A percentile compares a stretch with the other conserved stretches of the same genome.
Conservation (phyloP, 2,113 vertebrate genomes). For the Phylloscopus trochiloides region DNA sequence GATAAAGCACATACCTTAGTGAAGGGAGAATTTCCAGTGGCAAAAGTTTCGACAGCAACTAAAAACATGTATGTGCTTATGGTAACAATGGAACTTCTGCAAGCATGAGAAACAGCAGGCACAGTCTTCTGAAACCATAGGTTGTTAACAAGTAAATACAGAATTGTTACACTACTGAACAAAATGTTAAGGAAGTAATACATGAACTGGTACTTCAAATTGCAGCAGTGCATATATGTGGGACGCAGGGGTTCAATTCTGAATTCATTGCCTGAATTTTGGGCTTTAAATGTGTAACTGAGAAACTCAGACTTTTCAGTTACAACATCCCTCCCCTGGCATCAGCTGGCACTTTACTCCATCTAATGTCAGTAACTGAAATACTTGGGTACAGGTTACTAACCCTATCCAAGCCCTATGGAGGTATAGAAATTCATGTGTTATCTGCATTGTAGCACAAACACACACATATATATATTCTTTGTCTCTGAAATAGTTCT, state of each 20-base stretch:
- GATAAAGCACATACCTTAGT: background rate
- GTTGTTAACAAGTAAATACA: background rate
- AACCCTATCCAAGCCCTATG: background rate
- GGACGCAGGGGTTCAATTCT: rapidly evolving
- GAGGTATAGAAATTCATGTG: background rate
- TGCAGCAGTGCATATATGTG: rapidly evolving
- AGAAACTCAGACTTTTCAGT: background rate
- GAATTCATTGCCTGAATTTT: background rate
- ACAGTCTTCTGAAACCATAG: background rate
- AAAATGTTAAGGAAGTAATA: background rate
- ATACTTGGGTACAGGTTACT: background rate
- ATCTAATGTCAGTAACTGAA: background rate
- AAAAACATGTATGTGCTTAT: background rate
- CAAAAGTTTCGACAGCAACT: background rate
- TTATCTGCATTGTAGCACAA: background rate
- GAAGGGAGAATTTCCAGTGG: background rate
- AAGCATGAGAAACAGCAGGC: background rate
- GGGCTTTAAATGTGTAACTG: background rate
- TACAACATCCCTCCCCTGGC: background rate
- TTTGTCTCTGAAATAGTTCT: background rate
- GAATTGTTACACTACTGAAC: background rate
- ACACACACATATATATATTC: too few species aligned
- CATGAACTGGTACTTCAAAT: background rate
- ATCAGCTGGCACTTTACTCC: background rate
- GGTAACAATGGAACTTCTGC: background rate